Percentiles rank a stretch among this genome's conserved stretches.
Evolutionary conservation across 2,888 invertebrate species (phyloP).

Genomic region (Cacoxenus indagator): DNA sequence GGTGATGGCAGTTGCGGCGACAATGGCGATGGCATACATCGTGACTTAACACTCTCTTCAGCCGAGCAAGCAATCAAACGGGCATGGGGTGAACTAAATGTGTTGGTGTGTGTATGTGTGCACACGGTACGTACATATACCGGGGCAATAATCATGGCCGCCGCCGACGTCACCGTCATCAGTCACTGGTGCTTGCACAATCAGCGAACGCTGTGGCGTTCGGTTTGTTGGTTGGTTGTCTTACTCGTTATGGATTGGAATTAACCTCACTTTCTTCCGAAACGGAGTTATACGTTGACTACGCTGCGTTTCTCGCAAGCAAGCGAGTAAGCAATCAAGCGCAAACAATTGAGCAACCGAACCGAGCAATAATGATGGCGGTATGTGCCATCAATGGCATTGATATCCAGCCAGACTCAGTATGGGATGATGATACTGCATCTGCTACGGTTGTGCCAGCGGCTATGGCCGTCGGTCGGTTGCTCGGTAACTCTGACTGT

Average conservation of each 20-base stretch:
- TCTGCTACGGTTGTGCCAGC: neutral
- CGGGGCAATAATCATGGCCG: neutral
- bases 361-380: slow-evolving; percentile 1
- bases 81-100: neutral
- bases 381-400: neutral
- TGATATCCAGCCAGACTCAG: neutral
- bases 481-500: slow-evolving; percentile 14
- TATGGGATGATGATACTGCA: neutral
- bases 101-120: neutral
- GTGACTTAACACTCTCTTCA: slow-evolving; percentile 55
- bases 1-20: neutral
- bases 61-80: slow-evolving; percentile 6
- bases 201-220: neutral
- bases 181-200: neutral
- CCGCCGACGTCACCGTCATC: neutral
- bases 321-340: slow-evolving; percentile 1
- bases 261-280: slow-evolving; percentile 6
- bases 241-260: neutral
- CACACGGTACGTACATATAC: neutral
- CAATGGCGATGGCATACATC: slow-evolving; percentile 39
- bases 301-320: neutral
- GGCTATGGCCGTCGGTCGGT: neutral
- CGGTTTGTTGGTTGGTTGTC: neutral
- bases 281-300: neutral
- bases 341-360: neutral